phyloP scores from a whole-genome alignment of 30 jellyfish, hydroid and myxozoan genomes.

The Rhopilema esculentum region DNA sequence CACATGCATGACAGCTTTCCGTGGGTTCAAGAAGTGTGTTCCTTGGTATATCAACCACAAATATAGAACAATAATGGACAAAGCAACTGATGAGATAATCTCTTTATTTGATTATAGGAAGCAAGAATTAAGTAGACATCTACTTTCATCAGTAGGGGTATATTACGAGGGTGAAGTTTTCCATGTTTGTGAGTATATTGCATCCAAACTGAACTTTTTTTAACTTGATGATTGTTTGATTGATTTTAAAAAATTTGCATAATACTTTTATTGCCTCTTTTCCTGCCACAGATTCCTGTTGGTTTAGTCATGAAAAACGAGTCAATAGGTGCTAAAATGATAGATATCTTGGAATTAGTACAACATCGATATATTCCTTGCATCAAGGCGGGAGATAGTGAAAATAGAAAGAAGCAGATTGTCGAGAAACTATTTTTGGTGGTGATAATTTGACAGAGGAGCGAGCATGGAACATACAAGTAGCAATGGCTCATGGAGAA shows the following conservation, averaged over 20 bases:
- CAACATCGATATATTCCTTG: conserved; percentile 19
- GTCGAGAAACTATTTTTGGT: conserved; percentile 20
- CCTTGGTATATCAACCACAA: no score
- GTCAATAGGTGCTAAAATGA: conserved; percentile 28
- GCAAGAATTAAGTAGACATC: not conserved
- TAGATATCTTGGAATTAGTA: conserved; percentile 1
- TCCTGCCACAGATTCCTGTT: conserved; percentile 12
- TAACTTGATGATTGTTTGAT: not conserved
- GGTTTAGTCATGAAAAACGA: conserved; percentile 20
- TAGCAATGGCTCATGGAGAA: conserved; percentile 25
- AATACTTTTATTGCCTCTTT: not conserved
- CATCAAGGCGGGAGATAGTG: not conserved
- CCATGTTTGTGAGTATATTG: not conserved
- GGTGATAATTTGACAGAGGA: conserved; percentile 37
- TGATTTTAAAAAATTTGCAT: not conserved
- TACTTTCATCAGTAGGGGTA: not conserved
- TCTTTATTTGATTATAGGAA: no score
- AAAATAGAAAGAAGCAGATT: not conserved
- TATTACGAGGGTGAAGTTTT: not conserved
- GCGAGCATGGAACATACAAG: conserved; percentile 17
- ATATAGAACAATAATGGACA: no score
- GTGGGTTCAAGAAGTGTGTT: no score
- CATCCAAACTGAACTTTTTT: not conserved
- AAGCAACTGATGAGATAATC: no score
- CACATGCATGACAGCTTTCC: no score